Base-by-base conservation (phyloP, 2,888 invertebrate genomes). In the Sclerodermus sp. region DNA sequence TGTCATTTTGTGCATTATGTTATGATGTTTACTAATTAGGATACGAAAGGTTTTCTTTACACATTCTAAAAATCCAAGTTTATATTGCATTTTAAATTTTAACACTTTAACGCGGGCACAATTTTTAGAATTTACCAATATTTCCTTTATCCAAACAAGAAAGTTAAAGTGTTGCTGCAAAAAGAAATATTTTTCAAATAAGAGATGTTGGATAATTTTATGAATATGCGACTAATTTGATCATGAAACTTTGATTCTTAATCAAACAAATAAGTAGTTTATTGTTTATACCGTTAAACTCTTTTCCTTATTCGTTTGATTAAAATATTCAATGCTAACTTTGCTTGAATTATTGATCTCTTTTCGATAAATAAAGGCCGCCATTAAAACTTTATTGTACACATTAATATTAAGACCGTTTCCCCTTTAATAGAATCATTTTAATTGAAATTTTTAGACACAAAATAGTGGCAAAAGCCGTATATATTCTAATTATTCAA, bases 31-130 rank as follows among this genome's bases (percentile, higher is more conserved):
- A 8, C 13, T 34, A 34, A n/a, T n/a, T 70, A 68, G 69, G 69
- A 68, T 70, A 73, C 71, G 64, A 70, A 66, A 60, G 68, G 71
- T 71, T 34, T 34, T 13, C 64, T 49, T 47, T 42, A 23, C 18
- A 15, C 23, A 32, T 5, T 36, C 34, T 60, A 62, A 59, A 60
- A 64, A 65, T 60, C 60, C 60, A 60, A 53, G 57, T 60, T 62
- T 59, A 49, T 31, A 46, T 29, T 62, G 40, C 41, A 51, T 51
- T 51, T 45, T 49, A 49, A 45, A 53, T 49, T 57, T 56, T 47
- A 48, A 44, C 39, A 51, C 55, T 51, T 53, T 44, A 42, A n/a
- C n/a, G n/a, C n/a, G n/a, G n/a, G n/a, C n/a, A n/a, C n/a, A n/a
- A n/a, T n/a, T n/a, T n/a, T n/a, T n/a, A n/a, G n/a, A n/a, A n/a